These are phyloP conservation scores for Eulemur mongoz DNA, from an alignment of 2,797 vertebrate species.

Conservation along the genomic window DNA sequence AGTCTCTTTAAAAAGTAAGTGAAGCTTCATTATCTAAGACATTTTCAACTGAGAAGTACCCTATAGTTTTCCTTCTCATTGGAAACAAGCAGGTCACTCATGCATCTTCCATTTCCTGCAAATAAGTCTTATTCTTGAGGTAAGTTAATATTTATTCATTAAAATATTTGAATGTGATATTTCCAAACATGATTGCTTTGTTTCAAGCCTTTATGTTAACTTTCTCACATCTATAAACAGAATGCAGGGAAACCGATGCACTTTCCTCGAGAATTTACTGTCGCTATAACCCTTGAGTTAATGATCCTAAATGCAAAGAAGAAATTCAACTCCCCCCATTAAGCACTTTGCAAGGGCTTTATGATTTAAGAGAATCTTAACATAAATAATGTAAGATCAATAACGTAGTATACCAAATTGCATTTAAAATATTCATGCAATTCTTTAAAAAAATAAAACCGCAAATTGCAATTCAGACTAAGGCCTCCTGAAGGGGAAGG, in stretches of 20 bases:
- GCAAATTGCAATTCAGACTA: slow-evolving; percentile 67
- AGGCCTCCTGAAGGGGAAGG: slow-evolving; percentile 67
- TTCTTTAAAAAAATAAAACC: slow-evolving; percentile 77
- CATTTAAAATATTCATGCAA: slow-evolving; percentile 86
- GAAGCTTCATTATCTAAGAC: neutral
- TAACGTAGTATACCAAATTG: slow-evolving; percentile 71
- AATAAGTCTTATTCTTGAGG: slow-evolving; percentile 8
- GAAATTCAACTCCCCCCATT: slow-evolving; percentile 49
- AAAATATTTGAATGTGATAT: neutral
- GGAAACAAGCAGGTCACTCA: neutral
- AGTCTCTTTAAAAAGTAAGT: neutral
- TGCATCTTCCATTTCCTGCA: neutral
- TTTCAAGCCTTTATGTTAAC: slow-evolving; percentile 1
- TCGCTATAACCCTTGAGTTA: slow-evolving; percentile 50
- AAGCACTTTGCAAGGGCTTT: slow-evolving; percentile 64
- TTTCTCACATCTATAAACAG: slow-evolving; percentile 42
- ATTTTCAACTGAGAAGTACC: neutral
- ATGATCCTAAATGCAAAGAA: slow-evolving; percentile 22
- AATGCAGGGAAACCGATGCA: slow-evolving; percentile 15
- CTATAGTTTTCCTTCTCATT: neutral
- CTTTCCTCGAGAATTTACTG: slow-evolving; percentile 51
- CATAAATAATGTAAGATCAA: slow-evolving; percentile 85
- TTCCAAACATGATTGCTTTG: neutral
- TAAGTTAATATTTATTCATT: slow-evolving; percentile 35
- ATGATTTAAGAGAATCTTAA: slow-evolving; percentile 80